Evolutionary conservation across 2,113 vertebrate species (phyloP).

Genomic region (Hassar affinis): DNA sequence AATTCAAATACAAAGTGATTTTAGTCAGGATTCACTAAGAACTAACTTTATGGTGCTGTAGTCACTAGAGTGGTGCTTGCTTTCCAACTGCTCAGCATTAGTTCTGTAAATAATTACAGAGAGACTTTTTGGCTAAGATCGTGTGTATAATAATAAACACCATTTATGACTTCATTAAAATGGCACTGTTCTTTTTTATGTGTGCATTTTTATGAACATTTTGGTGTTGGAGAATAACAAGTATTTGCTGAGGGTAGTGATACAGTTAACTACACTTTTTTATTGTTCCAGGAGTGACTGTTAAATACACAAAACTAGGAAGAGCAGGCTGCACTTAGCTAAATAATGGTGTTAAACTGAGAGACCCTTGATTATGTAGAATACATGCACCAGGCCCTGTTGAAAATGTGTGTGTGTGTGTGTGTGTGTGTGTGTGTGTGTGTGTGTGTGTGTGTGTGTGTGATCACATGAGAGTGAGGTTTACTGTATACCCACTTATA

Average conservation of each 20-base stretch:
- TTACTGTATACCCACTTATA: conserved; percentile 20
- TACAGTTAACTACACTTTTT: conserved; percentile 18
- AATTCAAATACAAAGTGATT: neutral
- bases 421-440: conserved; percentile 8
- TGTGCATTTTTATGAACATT: neutral
- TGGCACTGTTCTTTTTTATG: neutral
- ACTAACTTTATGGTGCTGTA: neutral
- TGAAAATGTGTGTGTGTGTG: too few relatives aligned
- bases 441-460: conserved; percentile 22
- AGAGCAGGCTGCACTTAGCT: conserved; percentile 26
- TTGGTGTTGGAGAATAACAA: neutral
- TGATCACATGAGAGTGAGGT: conserved; percentile 21
- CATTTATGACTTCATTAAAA: conserved; percentile 25
- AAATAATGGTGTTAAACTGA: neutral
- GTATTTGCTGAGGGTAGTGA: conserved; percentile 16
- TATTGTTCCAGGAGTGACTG: neutral
- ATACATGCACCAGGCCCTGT: neutral
- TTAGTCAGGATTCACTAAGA: neutral
- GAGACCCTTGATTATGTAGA: neutral
- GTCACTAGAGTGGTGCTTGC: neutral
- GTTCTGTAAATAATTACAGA: neutral
- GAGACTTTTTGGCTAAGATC: neutral
- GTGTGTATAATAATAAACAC: conserved; percentile 7
- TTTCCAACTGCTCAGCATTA: neutral
- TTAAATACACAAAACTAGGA: conserved; percentile 26